phyloP scores from a whole-genome alignment of 1,140 invertebrate genomes.

The Phocides pigmalion region DNA sequence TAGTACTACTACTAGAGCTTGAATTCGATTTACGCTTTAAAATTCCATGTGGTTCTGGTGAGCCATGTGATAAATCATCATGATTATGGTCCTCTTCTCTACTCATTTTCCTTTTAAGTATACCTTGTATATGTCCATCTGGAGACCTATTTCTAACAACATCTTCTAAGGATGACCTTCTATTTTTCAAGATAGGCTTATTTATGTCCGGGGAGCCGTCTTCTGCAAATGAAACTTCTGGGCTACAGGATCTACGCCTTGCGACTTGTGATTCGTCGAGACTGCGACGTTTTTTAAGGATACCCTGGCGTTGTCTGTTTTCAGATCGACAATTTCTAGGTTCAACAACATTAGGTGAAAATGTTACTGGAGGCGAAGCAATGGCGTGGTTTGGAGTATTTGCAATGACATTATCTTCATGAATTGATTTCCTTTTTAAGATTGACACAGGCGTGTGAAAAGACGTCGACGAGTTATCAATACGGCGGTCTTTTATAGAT shows the following conservation, averaged over 20 bases:
- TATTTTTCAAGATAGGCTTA: constrained; percentile 88
- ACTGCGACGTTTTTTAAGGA: constrained; percentile 91
- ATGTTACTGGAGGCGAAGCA: constrained; percentile 87
- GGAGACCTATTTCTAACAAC: constrained; percentile 85
- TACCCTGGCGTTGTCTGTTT: constrained; percentile 88
- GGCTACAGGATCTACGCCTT: constrained; percentile 87
- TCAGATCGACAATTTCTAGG: constrained; percentile 78
- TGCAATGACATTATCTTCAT: constrained; percentile 84
- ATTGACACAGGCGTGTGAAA: constrained; percentile 88
- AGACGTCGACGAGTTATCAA: constrained; percentile 65
- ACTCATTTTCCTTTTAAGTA: constrained; percentile 81
- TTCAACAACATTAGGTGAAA: constrained; percentile 87
- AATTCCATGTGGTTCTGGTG: constrained; percentile 89
- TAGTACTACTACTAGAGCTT: constrained; percentile 84
- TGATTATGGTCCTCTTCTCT: constrained; percentile 75
- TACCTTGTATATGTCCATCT: constrained; percentile 83
- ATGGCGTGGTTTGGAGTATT: constrained; percentile 83
- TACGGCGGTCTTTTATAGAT: constrained; percentile 78
- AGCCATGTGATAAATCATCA: constrained; percentile 83
- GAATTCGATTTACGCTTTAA: constrained; percentile 89
- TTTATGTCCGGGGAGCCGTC: constrained; percentile 84
- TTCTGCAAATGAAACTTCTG: constrained; percentile 86
- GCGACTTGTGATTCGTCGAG: constrained; percentile 90
- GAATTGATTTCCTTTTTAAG: constrained; percentile 89
- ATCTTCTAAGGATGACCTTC: constrained; percentile 88